These are phyloP conservation scores for Cyanoderma ruficeps DNA, from an alignment of 2,113 vertebrate species.

Conservation along the genomic window DNA sequence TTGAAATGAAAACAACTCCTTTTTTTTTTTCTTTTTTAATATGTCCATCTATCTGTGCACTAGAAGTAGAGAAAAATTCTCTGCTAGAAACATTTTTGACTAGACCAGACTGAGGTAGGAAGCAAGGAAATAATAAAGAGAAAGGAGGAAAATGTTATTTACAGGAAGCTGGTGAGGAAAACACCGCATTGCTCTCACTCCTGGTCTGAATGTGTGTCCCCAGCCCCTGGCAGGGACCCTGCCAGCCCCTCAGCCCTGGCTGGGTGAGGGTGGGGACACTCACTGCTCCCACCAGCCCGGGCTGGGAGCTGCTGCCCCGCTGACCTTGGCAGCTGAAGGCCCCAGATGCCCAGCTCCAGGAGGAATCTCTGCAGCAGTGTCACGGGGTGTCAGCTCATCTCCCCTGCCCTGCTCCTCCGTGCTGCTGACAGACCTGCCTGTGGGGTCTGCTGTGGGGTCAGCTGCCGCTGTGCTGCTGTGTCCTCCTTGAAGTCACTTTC, in stretches of 20 bases:
- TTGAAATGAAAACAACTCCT: background rate
- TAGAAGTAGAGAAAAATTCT: background rate
- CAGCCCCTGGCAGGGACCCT: background rate
- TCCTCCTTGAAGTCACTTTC: slow-evolving; percentile 60
- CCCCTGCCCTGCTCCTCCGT: background rate
- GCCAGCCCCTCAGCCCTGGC: background rate
- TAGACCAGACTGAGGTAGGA: background rate
- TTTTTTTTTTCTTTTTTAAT: background rate
- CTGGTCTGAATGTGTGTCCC: background rate
- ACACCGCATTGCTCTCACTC: background rate
- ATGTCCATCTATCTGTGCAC: background rate
- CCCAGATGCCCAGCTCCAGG: slow-evolving; percentile 67
- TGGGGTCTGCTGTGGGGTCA: slow-evolving; percentile 61
- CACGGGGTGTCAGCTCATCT: slow-evolving; percentile 45
- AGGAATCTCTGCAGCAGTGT: slow-evolving; percentile 56
- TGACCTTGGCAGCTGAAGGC: slow-evolving; percentile 62
- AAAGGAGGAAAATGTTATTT: background rate
- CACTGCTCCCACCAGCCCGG: background rate
- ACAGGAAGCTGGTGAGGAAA: background rate
- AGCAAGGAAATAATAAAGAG: background rate
- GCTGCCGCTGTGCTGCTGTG: slow-evolving; percentile 36
- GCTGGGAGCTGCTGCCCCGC: slow-evolving; percentile 9
- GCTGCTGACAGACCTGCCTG: slow-evolving; percentile 60
- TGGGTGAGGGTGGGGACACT: background rate
- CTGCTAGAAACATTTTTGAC: background rate